Evolutionary conservation across 2,113 vertebrate species (phyloP).

Genomic region (Ovis aries): ARS-UI_Ramb_v3.0 NC_056064.1:48499001-48499500

Average conservation of each 20-base stretch:
- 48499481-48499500: background rate
- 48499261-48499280: too few relatives aligned
- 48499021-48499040: background rate
- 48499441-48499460: background rate
- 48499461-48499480: background rate
- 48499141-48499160: too few relatives aligned
- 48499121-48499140: background rate
- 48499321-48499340: too few relatives aligned
- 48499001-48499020: background rate
- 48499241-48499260: too few relatives aligned
- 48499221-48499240: accelerated
- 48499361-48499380: too few relatives aligned
- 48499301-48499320: too few relatives aligned
- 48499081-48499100: background rate
- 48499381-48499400: too few relatives aligned
- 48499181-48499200: too few relatives aligned
- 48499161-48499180: too few relatives aligned
- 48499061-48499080: background rate
- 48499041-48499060: background rate
- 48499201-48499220: too few relatives aligned
- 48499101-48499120: background rate
- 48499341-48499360: too few relatives aligned
- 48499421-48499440: background rate
- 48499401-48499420: background rate
- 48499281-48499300: too few relatives aligned